A percentile compares a stretch with the other conserved stretches of the same genome.
phyloP scores from a whole-genome alignment of 2,113 vertebrate genomes.

The Nothoprocta perdicaria region DNA sequence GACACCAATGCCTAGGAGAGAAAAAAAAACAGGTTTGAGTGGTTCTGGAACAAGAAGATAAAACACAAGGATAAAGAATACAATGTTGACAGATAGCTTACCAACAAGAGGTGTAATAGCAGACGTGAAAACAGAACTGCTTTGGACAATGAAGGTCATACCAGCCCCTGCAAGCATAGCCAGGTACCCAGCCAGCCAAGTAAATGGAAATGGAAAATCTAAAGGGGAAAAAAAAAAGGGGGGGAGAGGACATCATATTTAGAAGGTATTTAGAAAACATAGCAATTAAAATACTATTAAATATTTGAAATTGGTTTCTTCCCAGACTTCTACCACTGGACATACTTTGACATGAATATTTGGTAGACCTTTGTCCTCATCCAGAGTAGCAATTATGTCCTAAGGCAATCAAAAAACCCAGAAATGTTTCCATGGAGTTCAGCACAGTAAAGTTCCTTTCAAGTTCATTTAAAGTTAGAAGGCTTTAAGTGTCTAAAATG shows the following conservation, averaged over 20 bases:
- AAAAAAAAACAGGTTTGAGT: neutral
- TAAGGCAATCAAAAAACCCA: neutral
- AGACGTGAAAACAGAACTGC: constrained; percentile 97
- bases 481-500: neutral
- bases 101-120: constrained; percentile 96
- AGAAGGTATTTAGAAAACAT: neutral
- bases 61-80: neutral
- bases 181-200: constrained; percentile 93
- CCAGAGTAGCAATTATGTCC: neutral
- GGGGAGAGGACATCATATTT: neutral
- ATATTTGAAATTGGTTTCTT: neutral
- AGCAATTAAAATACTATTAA: neutral
- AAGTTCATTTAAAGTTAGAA: too few relatives aligned
- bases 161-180: constrained; percentile 93
- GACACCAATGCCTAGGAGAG: constrained; percentile 87
- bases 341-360: neutral
- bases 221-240: neutral
- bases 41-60: neutral
- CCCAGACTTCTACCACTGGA: neutral
- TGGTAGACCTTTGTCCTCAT: neutral
- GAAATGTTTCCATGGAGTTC: neutral
- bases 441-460: neutral
- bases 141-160: constrained; percentile 97
- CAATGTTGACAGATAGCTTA: constrained; percentile 69
- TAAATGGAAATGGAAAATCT: constrained; percentile 96